Percentiles rank a stretch among this genome's conserved stretches.
Conservation (phyloP, 1,140 invertebrate genomes). For the Campoletis sonorensis region DNA sequence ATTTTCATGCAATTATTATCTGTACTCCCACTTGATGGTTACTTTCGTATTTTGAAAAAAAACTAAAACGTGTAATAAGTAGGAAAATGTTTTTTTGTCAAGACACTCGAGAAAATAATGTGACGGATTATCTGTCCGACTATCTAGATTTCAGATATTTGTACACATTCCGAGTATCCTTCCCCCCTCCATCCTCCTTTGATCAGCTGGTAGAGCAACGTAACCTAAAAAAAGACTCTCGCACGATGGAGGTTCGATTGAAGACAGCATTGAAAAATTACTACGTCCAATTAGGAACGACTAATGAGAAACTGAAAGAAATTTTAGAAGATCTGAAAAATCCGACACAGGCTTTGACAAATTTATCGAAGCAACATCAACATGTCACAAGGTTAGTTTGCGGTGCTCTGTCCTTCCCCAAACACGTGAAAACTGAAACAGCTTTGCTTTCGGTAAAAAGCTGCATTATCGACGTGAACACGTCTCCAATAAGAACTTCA, state of each 20-base stretch:
- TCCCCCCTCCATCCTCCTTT: no score
- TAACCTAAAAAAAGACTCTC: slow-evolving; percentile 46
- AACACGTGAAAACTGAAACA: not conserved
- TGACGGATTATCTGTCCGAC: no score
- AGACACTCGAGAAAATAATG: no score
- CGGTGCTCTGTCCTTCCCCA: slow-evolving; percentile 8
- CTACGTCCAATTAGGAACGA: slow-evolving; percentile 59
- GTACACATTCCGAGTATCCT: no score
- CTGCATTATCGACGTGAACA: not conserved
- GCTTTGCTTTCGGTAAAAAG: not conserved
- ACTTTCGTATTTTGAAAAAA: no score
- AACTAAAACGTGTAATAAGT: no score
- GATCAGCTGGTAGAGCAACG: not conserved
- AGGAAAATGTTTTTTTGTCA: no score
- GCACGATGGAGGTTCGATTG: slow-evolving; percentile 57
- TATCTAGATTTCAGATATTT: no score
- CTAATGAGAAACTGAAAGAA: slow-evolving; percentile 62
- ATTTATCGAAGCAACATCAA: slow-evolving; percentile 64
- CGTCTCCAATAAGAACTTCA: not conserved
- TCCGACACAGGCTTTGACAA: slow-evolving; percentile 56
- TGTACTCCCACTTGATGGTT: no score
- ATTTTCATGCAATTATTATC: no score
- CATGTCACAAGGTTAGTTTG: slow-evolving; percentile 61
- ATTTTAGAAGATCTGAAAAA: slow-evolving; percentile 48
- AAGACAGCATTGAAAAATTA: slow-evolving; percentile 62